Evolutionary conservation across 2,113 vertebrate genomes (phyloP), one percentile per base, ranked within the genome.

Genomic region (Cyrtonyx montezumae): DNA sequence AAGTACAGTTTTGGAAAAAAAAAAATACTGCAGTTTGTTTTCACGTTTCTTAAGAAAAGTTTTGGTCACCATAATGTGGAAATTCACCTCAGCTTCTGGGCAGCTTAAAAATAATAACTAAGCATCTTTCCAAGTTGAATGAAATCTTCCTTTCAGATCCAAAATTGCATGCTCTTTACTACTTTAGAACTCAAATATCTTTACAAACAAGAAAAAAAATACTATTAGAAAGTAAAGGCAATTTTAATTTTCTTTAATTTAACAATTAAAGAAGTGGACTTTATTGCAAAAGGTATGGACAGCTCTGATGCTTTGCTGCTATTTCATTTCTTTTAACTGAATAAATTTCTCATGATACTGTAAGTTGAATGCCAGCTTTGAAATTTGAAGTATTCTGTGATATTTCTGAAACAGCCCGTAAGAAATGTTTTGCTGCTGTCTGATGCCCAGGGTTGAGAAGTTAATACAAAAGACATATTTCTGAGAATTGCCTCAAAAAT

Each of bases 71-170:
- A 51, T 74, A 84, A 76, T 67, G 53, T 22, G 49, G 89, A 92
- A 84, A 85, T 82, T 94, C 85, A 40, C 65, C 90, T 79, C 36
- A 77, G 71, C 36, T 87, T 87, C 73, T 82, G 81, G 36, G 74
- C 89, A 84, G 32, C 32, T 92, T 73, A 89, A 91, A 93, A 93
- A 92, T 87, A 91, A 84, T 87, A 89, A 95, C 82, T 77, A 89
- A 85, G 46, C 6, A 92, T 89, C 84, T 82, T 75, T 84, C 30
- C 1, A 14, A 59, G 58, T 55, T 74, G 81, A 91, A 91, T 78
- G 92, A 79, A 89, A 66, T 82, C 67, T 76, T 87, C 81, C 36
- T 45, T 69, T 87, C 5, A 42, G 76, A 91, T 71, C 53, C 81
- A 56, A 95, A 92, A 84, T 89, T 76, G 87, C 89, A 91, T 13